Evolutionary conservation across 2,113 vertebrate genomes (phyloP).

Genomic region (Rostratula benghalensis): DNA sequence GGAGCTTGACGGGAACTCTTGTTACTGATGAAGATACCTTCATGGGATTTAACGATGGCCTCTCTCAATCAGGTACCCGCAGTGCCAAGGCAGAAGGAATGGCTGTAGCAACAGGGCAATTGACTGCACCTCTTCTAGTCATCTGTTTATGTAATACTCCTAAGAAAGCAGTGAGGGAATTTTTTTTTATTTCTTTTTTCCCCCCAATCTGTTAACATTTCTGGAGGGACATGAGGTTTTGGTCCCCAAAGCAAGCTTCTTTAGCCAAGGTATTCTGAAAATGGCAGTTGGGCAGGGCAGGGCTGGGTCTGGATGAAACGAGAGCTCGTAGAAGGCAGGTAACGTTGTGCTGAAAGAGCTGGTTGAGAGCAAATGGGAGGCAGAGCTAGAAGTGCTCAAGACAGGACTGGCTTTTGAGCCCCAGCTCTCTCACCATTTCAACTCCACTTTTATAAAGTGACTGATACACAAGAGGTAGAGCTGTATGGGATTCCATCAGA

Average conservation of each 20-base stretch:
- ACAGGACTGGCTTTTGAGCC: not conserved
- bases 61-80: slow-evolving; percentile 86
- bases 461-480: not conserved
- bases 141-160: not conserved
- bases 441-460: not conserved
- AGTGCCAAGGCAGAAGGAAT: not conserved
- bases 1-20: slow-evolving; percentile 87
- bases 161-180: too few relatives aligned
- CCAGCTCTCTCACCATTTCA: not conserved
- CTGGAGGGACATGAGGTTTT: not conserved
- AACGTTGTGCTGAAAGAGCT: not conserved
- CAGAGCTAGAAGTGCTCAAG: not conserved
- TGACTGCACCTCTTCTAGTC: not conserved
- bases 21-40: slow-evolving; percentile 87
- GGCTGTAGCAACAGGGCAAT: not conserved
- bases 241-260: not conserved
- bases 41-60: slow-evolving; percentile 89
- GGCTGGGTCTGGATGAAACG: not conserved
- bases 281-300: not conserved
- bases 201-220: not conserved
- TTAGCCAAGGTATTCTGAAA: not conserved
- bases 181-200: not conserved
- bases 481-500: not conserved
- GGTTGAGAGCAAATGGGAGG: not conserved
- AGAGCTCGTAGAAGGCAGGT: not conserved